These are phyloP conservation scores for Zaprionus nigranus DNA, from an alignment of 1,140 invertebrate species.

Conservation along the genomic window DNA sequence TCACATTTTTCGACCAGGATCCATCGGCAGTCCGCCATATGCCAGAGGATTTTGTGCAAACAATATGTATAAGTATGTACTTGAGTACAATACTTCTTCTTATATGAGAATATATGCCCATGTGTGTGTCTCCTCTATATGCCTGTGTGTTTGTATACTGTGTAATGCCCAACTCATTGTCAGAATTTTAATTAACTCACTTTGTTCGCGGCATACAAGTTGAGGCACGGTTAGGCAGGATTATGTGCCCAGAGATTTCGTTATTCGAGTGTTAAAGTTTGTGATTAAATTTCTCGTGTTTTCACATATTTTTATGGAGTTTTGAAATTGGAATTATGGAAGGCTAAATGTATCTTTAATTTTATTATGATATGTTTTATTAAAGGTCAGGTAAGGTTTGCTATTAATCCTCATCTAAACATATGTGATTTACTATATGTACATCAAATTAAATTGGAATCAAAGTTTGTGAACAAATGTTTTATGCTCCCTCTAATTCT, in stretches of 20 bases:
- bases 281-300: background rate
- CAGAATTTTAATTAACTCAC: slow-evolving; percentile 79
- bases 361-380: background rate
- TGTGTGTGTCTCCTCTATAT: slow-evolving; percentile 2
- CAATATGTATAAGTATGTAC: slow-evolving; percentile 62
- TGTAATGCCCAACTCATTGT: slow-evolving; percentile 60
- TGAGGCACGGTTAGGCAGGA: background rate
- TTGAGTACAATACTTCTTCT: slow-evolving; percentile 32
- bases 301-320: background rate
- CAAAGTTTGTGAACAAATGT: too few relatives aligned
- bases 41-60: slow-evolving; percentile 49
- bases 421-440: too few relatives aligned
- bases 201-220: slow-evolving; percentile 46
- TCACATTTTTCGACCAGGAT: slow-evolving; percentile 20
- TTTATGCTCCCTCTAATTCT: too few relatives aligned
- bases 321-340: background rate
- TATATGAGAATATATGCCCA: slow-evolving; percentile 26
- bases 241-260: slow-evolving; percentile 3
- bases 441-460: too few relatives aligned
- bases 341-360: background rate
- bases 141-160: background rate
- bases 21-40: slow-evolving; percentile 41
- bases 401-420: too few relatives aligned
- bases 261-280: background rate
- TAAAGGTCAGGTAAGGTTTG: background rate